These are phyloP conservation scores for Glomeris maerens DNA, from an alignment of 1,140 invertebrate species.

Conservation along the genomic window DNA sequence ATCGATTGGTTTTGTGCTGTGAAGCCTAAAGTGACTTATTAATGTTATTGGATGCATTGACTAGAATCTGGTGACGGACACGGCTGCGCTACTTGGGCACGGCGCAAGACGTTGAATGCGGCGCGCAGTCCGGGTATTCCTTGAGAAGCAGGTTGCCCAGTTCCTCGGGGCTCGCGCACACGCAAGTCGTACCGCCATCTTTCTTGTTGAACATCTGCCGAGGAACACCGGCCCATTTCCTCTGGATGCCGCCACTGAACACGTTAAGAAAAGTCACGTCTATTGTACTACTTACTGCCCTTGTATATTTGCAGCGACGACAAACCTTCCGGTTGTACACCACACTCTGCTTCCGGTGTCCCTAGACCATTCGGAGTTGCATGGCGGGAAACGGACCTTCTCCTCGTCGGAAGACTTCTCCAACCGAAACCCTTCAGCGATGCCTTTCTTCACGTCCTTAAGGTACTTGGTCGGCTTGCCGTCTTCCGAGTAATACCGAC, in stretches of 20 bases:
- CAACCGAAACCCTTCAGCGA: constrained; percentile 37
- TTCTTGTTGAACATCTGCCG: constrained; percentile 52
- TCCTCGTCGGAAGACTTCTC: constrained; percentile 20
- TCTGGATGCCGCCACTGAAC: constrained; percentile 63
- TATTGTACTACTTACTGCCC: background rate
- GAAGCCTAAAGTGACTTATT: too few species aligned
- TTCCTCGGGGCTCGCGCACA: constrained; percentile 50
- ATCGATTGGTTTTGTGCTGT: too few species aligned
- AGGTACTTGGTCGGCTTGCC: constrained; percentile 57
- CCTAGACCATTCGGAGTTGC: constrained; percentile 78
- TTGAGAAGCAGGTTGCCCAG: constrained; percentile 39
- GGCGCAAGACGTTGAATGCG: background rate
- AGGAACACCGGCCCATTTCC: constrained; percentile 74
- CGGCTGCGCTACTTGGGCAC: background rate
- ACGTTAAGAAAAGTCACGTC: background rate
- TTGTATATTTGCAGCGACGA: background rate
- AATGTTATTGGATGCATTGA: too few species aligned
- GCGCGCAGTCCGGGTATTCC: constrained; percentile 43
- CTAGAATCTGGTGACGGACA: too few species aligned
- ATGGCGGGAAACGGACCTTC: constrained; percentile 66
- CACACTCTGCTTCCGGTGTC: constrained; percentile 63
- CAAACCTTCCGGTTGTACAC: constrained; percentile 68
- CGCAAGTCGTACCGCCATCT: constrained; percentile 49
- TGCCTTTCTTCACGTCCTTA: constrained; percentile 41
- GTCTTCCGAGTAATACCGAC: constrained; percentile 65